A percentile compares a stretch with the other conserved stretches of the same genome.
phyloP scores from a whole-genome alignment of 2,797 vertebrate species.

The Phyllotis vaccarum region DNA sequence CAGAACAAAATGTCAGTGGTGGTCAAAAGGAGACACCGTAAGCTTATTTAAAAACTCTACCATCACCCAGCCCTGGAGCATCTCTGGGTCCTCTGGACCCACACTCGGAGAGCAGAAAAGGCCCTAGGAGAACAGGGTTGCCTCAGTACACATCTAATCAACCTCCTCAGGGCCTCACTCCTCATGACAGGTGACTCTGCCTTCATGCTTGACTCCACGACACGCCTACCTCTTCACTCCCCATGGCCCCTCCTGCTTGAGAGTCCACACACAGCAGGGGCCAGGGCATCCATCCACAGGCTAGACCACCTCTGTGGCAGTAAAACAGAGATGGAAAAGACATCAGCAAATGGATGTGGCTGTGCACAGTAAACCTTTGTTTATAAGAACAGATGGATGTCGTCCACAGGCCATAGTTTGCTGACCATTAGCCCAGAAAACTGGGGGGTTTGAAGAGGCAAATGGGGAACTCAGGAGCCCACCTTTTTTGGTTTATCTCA shows the following conservation, averaged over 20 bases:
- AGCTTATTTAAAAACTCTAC: neutral
- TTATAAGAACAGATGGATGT: neutral
- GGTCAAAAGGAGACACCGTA: neutral
- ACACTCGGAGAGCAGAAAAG: neutral
- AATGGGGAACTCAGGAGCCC: neutral
- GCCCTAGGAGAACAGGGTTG: neutral
- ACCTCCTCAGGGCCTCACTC: neutral
- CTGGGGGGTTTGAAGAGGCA: neutral
- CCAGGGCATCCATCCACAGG: neutral
- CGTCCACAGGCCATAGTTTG: neutral
- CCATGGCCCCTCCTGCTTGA: neutral
- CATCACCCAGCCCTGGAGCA: fast-evolving
- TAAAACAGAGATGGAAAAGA: neutral
- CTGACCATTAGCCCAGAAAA: neutral
- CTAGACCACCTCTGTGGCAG: neutral
- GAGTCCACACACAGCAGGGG: no score
- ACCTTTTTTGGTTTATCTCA: neutral
- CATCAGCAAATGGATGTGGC: neutral
- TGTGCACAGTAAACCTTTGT: neutral
- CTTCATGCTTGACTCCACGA: fast-evolving
- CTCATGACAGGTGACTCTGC: neutral
- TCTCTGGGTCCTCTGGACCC: neutral
- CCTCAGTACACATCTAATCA: neutral
- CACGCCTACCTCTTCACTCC: neutral
- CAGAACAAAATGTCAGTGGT: neutral